Evolutionary conservation across 2,797 vertebrate genomes (phyloP).

Genomic region (Neomorphus geoffroyi): DNA sequence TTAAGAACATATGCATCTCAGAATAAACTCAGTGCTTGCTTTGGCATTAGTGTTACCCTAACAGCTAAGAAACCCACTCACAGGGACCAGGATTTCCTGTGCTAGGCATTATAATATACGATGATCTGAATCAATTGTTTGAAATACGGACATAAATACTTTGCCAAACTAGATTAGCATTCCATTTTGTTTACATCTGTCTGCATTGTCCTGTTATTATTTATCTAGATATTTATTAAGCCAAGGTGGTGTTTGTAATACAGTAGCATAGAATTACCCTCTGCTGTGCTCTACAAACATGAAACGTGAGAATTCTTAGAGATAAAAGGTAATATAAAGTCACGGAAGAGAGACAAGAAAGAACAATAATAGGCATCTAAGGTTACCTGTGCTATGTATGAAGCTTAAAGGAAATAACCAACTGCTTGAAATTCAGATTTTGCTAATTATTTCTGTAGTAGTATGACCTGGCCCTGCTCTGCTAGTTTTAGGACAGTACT

Average conservation of each 20-base stretch:
- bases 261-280: conserved; percentile 27
- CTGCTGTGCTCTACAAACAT: conserved; percentile 23
- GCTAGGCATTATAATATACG: not conserved
- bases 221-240: conserved; percentile 38
- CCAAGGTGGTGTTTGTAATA: not conserved
- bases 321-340: conserved; percentile 44
- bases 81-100: not conserved
- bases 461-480: not conserved
- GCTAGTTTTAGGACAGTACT: not conserved
- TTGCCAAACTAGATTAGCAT: not conserved
- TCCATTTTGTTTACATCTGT: conserved; percentile 1
- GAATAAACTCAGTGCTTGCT: not conserved
- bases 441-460: not conserved
- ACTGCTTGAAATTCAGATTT: not conserved
- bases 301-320: conserved; percentile 19
- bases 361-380: conserved; percentile 7
- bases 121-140: not conserved
- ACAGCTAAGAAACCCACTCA: not conserved
- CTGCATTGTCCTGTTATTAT: conserved; percentile 7
- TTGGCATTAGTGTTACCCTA: not conserved
- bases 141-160: not conserved
- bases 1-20: not conserved
- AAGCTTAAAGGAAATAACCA: not conserved
- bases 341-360: not conserved
- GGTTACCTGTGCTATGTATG: not conserved